Base-by-base conservation (phyloP, 2,113 vertebrate genomes). In the Tichodroma muraria region DNA sequence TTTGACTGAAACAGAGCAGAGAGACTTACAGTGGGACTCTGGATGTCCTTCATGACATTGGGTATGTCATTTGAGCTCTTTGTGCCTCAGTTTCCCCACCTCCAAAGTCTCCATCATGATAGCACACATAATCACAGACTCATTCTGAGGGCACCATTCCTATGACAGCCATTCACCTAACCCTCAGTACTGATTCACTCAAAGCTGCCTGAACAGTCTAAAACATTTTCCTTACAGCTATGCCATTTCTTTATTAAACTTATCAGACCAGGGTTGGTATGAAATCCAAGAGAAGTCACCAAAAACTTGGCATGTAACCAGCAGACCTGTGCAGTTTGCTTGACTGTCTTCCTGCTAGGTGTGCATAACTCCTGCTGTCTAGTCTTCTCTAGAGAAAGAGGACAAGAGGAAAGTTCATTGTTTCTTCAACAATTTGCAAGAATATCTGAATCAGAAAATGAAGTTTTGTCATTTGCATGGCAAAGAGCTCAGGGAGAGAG, bases 391-490 rank as follows among this genome's bases (percentile, higher is more conserved):
- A 95, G 79, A 92, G 16, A 97, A 95, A 97, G 87, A 82, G 70
- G 92, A 88, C 73, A 94, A 91, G 89, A 93, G 83, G 90, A 93
- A 97, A 98, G 97, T 97, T 97, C 96, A 97, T 96, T 97, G 95
- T 97, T 97, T 96, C 88, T 85, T 80, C 37, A 93, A 97, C 96
- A 97, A 97, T 97, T 97, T 97, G 85, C 94, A 97, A 98, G 97
- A 97, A 96, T 96, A 98, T 98, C 92, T 94, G 94, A 97, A 97
- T 98, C 97, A 96, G 97, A 98, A 98, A 96, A 97, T 97, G 97
- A 98, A 98, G 97, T 97, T 98, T 98, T 97, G 96, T 98, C 96
- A 98, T 98, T 98, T 98, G 95, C 96, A 96, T 97, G 95, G 97
- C 97, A 97, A 97, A 98, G 95, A 91, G 96, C 97, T 96, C 94